Evolutionary conservation across 2,113 vertebrate genomes (phyloP).

Genomic region (Taxidea taxus): DNA sequence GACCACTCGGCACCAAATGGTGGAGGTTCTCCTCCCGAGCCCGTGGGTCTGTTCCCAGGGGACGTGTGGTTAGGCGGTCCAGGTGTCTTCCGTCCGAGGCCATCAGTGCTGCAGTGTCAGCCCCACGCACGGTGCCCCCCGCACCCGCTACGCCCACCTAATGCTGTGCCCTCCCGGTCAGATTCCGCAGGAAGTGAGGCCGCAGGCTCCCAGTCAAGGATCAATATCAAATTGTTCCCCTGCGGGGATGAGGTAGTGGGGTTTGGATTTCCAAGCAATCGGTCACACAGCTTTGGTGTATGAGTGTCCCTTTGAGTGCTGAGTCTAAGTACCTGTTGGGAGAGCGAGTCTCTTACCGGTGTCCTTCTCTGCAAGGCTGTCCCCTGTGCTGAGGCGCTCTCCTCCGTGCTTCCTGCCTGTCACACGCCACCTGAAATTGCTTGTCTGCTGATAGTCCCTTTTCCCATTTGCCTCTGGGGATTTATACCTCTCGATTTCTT

Average conservation of each 20-base stretch:
- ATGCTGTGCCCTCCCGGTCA: rapidly evolving
- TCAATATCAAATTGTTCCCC: too few relatives aligned
- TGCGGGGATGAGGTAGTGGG: not conserved
- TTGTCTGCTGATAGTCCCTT: not conserved
- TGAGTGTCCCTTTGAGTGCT: not conserved
- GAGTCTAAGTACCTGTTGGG: not conserved
- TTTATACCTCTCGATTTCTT: not conserved
- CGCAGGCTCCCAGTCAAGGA: not conserved
- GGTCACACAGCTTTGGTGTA: too few relatives aligned
- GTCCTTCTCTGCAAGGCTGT: not conserved
- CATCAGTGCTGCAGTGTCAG: too few relatives aligned
- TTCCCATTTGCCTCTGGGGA: not conserved
- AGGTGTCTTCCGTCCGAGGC: not conserved
- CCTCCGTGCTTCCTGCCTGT: not conserved
- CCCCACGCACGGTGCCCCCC: not conserved
- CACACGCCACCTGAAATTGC: rapidly evolving
- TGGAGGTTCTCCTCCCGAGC: not conserved
- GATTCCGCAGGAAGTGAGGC: not conserved
- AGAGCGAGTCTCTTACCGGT: too few relatives aligned
- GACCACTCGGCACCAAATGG: rapidly evolving
- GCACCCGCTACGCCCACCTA: rapidly evolving
- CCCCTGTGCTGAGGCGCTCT: rapidly evolving
- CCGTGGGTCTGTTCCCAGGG: not conserved
- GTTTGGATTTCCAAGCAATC: not conserved
- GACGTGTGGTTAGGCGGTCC: too few relatives aligned